A percentile compares a stretch with the other conserved stretches of the same genome.
Conservation (phyloP, 2,888 invertebrate genomes). For the Cheilosia vernalis region DNA sequence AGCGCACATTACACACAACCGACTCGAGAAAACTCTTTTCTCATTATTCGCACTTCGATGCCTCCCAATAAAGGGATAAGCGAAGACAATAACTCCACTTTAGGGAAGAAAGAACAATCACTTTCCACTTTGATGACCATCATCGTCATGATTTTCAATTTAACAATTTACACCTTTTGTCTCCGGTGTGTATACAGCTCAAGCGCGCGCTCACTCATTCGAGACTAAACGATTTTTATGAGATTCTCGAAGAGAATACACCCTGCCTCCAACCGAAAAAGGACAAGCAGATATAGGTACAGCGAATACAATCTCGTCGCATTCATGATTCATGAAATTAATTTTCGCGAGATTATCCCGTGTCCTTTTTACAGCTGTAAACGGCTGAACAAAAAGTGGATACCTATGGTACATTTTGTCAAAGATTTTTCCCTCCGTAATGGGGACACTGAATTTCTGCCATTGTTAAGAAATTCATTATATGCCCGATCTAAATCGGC, state of each 20-base stretch:
- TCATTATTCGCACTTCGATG: conserved; percentile 49
- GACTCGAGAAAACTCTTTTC: neutral
- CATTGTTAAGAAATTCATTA: conserved; percentile 41
- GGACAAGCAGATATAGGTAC: conserved; percentile 1
- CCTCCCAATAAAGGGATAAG: conserved; percentile 57
- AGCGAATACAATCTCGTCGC: neutral
- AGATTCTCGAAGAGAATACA: conserved; percentile 22
- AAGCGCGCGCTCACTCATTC: conserved; percentile 52
- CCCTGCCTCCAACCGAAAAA: neutral
- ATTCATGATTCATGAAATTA: conserved; percentile 68
- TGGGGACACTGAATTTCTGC: neutral
- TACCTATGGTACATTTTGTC: no score
- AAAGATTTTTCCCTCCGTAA: neutral
- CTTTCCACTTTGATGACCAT: conserved; percentile 71
- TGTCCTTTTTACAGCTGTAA: conserved; percentile 8
- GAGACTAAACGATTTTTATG: conserved; percentile 71
- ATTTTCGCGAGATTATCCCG: conserved; percentile 57
- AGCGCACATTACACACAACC: neutral
- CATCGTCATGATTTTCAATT: conserved; percentile 73
- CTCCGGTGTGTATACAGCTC: conserved; percentile 2
- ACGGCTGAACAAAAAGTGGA: neutral
- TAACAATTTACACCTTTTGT: conserved; percentile 73
- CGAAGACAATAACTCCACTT: conserved; percentile 64
- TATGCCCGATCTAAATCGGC: conserved; percentile 32
- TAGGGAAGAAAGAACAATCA: conserved; percentile 56